phyloP scores from a whole-genome alignment of 2,888 invertebrate genomes.

The Mythimna pallens region DNA sequence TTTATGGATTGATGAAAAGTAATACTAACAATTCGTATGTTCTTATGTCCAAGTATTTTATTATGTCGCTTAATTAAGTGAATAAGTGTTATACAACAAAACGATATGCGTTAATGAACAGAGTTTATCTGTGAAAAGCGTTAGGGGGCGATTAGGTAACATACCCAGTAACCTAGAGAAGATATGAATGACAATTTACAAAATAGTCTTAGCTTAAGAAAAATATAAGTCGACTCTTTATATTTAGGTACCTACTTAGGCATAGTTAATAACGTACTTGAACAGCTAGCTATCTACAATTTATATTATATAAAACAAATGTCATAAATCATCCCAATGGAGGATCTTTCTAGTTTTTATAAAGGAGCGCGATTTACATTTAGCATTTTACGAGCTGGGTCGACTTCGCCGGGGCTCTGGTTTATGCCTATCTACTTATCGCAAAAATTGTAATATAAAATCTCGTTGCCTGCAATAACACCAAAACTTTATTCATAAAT shows the following conservation, averaged over 20 bases:
- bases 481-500: constrained; percentile 37
- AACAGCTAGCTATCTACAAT: constrained; percentile 2
- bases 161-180: too few species aligned
- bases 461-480: constrained; percentile 43
- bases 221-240: background rate
- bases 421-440: constrained; percentile 45
- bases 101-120: too few species aligned
- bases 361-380: constrained; percentile 58
- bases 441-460: constrained; percentile 39
- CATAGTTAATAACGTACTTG: background rate
- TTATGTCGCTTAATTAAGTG: too few species aligned
- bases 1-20: too few species aligned
- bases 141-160: too few species aligned
- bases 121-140: too few species aligned
- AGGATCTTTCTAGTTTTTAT: constrained; percentile 47
- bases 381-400: constrained; percentile 55
- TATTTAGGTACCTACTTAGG: background rate
- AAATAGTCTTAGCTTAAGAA: background rate
- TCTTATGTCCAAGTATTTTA: too few species aligned
- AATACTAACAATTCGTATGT: too few species aligned
- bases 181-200: background rate
- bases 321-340: constrained; percentile 23
- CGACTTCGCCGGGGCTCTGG: constrained; percentile 35
- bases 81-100: too few species aligned
- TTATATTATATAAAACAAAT: constrained; percentile 32